Base-by-base conservation (phyloP, 2,888 invertebrate species). In the Spicauda simplicius region DNA sequence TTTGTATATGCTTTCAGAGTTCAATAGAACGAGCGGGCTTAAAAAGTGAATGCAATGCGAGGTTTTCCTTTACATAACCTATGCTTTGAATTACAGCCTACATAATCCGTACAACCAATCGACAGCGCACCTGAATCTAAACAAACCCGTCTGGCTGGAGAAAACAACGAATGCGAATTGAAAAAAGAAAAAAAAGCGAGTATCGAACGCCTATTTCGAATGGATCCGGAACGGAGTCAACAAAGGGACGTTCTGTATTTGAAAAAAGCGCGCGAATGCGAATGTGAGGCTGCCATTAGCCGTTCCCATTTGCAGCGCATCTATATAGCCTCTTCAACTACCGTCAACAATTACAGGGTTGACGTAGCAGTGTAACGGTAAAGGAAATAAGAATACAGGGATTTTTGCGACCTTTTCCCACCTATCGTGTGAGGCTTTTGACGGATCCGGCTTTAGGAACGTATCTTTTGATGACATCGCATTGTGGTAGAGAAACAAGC, bases 191-290 rank as follows among this genome's bases (percentile, higher is more conserved):
- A 79, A 79, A 81, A 78, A 81, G 77, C 79, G 82, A 80, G 85
- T 86, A 90, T 89, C 85, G 88, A 86, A 87, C 75, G 80, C 79
- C 85, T 88, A 88, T 90, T 86, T 83, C 85, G 79, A 86, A 88
- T 85, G 86, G 85, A 87, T 85, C 84, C 83, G 87, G 83, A 78
- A 83, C 78, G 80, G 77, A 88, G 86, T 87, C 87, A 90, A 92
- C 91, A 91, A 92, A 92, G 91, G 89, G 90, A 90, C 83, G 89
- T 85, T 86, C 86, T 88, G 85, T 85, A 83, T 67, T 67, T 67
- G 88, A 79, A 80, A 88, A 90, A 91, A 88, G 85, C 86, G 83
- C 87, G 90, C 90, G 88, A 90, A 91, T 85, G 82, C 86, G 84
- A 86, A 86, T 85, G 85, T 82, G 81, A 85, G 77, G 78, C 87